Percentiles rank a stretch among this genome's conserved stretches.
These are phyloP conservation scores for Camelus dromedarius DNA, from an alignment of 2,113 vertebrate genomes.

Conservation along the genomic window DNA sequence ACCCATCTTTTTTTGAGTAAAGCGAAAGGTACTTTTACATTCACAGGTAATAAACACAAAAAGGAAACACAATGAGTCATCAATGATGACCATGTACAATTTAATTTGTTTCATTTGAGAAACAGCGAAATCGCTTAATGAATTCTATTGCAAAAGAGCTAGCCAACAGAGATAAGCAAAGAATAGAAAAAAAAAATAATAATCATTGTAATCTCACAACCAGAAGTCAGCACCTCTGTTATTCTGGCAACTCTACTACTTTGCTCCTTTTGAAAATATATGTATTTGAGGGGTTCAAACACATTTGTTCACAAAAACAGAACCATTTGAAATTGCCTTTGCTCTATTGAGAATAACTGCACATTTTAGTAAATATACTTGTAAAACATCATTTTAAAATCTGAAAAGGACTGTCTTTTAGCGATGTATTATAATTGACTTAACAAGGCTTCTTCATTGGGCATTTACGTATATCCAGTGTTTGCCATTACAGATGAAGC, in stretches of 20 bases:
- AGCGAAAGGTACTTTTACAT: background rate
- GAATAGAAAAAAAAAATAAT: background rate
- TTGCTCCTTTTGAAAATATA: background rate
- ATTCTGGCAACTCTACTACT: background rate
- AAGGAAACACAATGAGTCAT: background rate
- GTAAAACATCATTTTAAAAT: conserved; percentile 26
- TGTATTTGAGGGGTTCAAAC: background rate
- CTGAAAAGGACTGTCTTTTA: background rate
- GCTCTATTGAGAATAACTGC: background rate
- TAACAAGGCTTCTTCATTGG: background rate
- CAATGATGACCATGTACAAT: background rate
- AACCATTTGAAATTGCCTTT: background rate
- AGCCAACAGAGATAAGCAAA: background rate
- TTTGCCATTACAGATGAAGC: conserved; percentile 2
- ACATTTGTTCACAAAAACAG: background rate
- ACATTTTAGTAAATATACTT: background rate
- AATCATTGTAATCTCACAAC: background rate
- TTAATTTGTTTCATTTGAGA: background rate
- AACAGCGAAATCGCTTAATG: background rate
- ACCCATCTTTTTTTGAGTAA: background rate
- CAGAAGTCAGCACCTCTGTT: background rate
- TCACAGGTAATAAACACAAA: conserved; percentile 22
- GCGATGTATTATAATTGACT: background rate
- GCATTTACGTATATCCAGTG: background rate
- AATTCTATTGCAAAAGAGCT: background rate